A percentile compares a stretch with the other conserved stretches of the same genome.
phyloP scores from a whole-genome alignment of 2,113 vertebrate species.

The Clarias macrocephalus region DNA sequence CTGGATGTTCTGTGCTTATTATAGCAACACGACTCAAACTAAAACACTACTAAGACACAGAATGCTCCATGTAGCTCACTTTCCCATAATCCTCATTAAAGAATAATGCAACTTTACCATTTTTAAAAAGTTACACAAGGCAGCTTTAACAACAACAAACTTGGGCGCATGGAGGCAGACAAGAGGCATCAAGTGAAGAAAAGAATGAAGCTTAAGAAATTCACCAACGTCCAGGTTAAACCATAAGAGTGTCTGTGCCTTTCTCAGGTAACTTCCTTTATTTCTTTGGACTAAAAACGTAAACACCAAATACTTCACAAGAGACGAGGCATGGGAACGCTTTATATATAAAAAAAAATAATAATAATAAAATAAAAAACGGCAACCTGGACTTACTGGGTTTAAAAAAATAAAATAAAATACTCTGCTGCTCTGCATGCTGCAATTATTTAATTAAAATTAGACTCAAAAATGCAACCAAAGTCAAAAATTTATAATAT shows the following conservation, averaged over 20 bases:
- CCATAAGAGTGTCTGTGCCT: not conserved
- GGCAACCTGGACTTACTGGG: not conserved
- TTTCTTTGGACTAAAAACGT: not conserved
- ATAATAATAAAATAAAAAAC: no score
- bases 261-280: not conserved
- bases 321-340: not conserved
- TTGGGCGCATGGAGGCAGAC: not conserved
- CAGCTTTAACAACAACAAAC: not conserved
- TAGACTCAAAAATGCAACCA: not conserved
- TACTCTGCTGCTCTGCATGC: not conserved
- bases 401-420: no score
- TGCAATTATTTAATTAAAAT: not conserved
- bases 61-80: not conserved
- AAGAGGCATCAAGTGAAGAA: not conserved
- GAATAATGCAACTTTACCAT: not conserved
- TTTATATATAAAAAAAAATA: no score
- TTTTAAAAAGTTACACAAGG: not conserved
- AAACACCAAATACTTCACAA: not conserved
- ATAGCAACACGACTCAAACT: not conserved
- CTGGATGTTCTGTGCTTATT: not conserved
- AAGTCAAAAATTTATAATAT: not conserved
- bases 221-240: not conserved
- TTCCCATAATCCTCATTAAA: not conserved
- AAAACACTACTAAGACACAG: not conserved
- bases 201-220: not conserved